Percentiles rank a stretch among this genome's conserved stretches.
These are phyloP conservation scores for Platypus cylindrus DNA, from an alignment of 2,888 invertebrate genomes.

Conservation along the genomic window DNA sequence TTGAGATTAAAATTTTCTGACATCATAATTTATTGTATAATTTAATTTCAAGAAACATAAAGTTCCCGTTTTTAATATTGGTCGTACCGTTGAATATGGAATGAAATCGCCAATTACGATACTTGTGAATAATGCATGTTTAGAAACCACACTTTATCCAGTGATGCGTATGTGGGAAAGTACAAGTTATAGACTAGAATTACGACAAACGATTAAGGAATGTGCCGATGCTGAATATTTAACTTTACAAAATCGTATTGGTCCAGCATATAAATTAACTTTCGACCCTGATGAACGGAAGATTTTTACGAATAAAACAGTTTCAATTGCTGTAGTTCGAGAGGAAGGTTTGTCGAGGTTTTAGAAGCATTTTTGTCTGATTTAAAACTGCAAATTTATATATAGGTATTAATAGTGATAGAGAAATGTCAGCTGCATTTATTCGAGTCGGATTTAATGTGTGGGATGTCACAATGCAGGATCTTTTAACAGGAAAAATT, in stretches of 20 bases:
- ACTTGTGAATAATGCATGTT: conserved; percentile 46
- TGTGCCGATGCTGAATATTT: conserved; percentile 72
- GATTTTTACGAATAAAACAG: conserved; percentile 32
- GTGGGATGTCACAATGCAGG: conserved; percentile 91
- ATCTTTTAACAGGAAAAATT: conserved; percentile 58
- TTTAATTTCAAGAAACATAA: conserved; percentile 27
- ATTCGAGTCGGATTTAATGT: conserved; percentile 81
- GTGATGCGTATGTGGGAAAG: conserved; percentile 88
- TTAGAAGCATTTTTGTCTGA: not conserved
- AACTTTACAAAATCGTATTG: conserved; percentile 51
- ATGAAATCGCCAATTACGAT: conserved; percentile 49
- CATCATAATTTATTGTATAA: too few species aligned
- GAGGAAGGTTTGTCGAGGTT: conserved; percentile 63
- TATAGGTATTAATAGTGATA: conserved; percentile 83
- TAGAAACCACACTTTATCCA: conserved; percentile 50
- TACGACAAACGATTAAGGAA: conserved; percentile 65
- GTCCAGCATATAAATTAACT: conserved; percentile 57
- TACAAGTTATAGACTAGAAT: conserved; percentile 83
- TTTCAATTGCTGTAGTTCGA: conserved; percentile 79
- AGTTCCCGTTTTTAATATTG: conserved; percentile 56
- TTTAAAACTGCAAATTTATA: not conserved
- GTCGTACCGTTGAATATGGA: conserved; percentile 52
- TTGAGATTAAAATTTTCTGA: too few species aligned
- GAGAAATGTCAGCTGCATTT: conserved; percentile 92
- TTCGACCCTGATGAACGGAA: conserved; percentile 52